These are phyloP conservation scores for Apocheima hispidaria DNA, from an alignment of 2,888 invertebrate genomes.

Conservation along the genomic window DNA sequence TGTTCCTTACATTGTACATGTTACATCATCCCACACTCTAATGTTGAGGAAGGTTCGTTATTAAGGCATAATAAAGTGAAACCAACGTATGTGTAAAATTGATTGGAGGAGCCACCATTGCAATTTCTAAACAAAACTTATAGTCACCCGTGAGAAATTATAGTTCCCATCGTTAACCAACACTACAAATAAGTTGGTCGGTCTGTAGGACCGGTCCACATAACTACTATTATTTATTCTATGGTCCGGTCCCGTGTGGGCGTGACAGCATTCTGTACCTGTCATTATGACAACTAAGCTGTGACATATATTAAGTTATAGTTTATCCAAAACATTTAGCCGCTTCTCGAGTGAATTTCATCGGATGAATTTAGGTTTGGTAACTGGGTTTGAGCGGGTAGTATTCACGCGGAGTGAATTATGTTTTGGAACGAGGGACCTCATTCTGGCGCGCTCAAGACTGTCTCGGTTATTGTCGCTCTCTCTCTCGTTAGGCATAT, in stretches of 20 bases:
- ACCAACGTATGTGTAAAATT: neutral
- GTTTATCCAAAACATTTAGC: too few species aligned
- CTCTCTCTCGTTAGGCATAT: too few species aligned
- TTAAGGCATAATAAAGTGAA: neutral
- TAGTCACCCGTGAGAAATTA: neutral
- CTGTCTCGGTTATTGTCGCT: too few species aligned
- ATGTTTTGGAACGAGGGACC: too few species aligned
- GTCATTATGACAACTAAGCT: slow-evolving; percentile 18
- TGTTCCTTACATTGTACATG: neutral
- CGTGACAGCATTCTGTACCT: slow-evolving; percentile 24
- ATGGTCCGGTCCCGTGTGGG: slow-evolving; percentile 16
- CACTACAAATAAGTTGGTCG: neutral
- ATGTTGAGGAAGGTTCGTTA: slow-evolving; percentile 30
- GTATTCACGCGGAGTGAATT: too few species aligned
- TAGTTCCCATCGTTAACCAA: neutral
- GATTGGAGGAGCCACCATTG: neutral
- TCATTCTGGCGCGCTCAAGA: too few species aligned
- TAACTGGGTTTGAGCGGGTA: too few species aligned
- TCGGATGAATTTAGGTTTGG: too few species aligned
- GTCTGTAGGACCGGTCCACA: slow-evolving; percentile 5
- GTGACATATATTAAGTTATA: neutral
- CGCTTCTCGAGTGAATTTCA: too few species aligned
- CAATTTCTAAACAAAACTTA: neutral
- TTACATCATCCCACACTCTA: slow-evolving; percentile 7
- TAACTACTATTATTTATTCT: neutral